Percentiles rank a stretch among this genome's conserved stretches.
These are phyloP conservation scores for Koerneria pararmatus DNA, from an alignment of 2,888 invertebrate species.

Conservation along the genomic window DNA sequence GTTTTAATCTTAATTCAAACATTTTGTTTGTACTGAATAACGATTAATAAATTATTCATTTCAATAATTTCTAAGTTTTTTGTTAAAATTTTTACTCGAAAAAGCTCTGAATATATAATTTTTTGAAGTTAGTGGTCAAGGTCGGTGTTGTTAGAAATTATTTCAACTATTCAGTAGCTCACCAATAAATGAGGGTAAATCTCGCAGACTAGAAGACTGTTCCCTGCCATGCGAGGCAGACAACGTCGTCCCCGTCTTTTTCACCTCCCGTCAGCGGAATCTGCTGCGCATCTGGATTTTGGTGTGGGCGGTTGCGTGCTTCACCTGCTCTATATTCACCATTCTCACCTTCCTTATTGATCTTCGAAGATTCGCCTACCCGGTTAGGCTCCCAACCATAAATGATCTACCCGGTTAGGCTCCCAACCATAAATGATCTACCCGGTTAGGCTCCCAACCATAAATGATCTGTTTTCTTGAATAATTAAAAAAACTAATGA, in stretches of 20 bases:
- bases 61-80: no score
- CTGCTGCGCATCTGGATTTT: conserved; percentile 74
- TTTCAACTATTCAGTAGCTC: conserved; percentile 16
- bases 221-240: conserved; percentile 44
- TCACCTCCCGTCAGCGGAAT: conserved; percentile 42
- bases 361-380: conserved; percentile 74
- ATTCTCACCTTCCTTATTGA: conserved; percentile 94
- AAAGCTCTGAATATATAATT: neutral
- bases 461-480: no score
- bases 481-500: no score
- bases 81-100: no score
- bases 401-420: conserved; percentile 66
- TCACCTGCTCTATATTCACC: conserved; percentile 90
- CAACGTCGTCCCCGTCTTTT: conserved; percentile 46
- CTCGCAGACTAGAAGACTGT: conserved; percentile 39
- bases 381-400: no score
- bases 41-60: no score
- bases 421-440: no score
- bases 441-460: conserved; percentile 29
- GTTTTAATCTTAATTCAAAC: no score
- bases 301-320: conserved; percentile 91
- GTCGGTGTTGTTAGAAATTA: neutral
- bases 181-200: conserved; percentile 33
- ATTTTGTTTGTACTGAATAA: no score
- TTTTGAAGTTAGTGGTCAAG: neutral